Evolutionary conservation across 1,140 invertebrate genomes (phyloP).

Genomic region (Lucilia sericata): DNA sequence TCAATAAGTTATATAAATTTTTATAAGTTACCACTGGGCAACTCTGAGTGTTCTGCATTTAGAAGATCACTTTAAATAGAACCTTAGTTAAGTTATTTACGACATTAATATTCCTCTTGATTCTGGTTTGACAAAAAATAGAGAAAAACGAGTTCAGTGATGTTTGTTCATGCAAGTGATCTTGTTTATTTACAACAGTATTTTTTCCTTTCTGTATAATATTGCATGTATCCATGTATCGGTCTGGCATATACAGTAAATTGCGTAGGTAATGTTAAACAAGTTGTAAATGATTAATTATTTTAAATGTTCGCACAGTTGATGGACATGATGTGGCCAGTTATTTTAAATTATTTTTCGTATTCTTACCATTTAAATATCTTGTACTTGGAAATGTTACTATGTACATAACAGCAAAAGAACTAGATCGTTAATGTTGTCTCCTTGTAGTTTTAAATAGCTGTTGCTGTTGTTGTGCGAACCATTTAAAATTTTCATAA

Average conservation of each 20-base stretch:
- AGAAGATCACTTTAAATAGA: slow-evolving; percentile 1
- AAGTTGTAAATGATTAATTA: slow-evolving; percentile 39
- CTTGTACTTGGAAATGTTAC: not conserved
- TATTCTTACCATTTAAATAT: not conserved
- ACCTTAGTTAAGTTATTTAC: slow-evolving; percentile 30
- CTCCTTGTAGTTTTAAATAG: not conserved
- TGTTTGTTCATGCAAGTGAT: slow-evolving; percentile 18
- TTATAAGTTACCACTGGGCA: not conserved
- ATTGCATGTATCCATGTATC: not conserved
- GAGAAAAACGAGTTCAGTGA: not conserved
- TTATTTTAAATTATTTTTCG: not conserved
- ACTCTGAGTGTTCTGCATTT: not conserved
- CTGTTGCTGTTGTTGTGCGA: not conserved
- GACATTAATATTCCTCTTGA: slow-evolving; percentile 24
- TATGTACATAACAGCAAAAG: not conserved
- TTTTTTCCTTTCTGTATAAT: not conserved
- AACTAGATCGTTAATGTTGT: slow-evolving; percentile 19
- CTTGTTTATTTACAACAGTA: not conserved
- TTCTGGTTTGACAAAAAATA: not conserved
- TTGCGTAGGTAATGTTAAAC: slow-evolving; percentile 34
- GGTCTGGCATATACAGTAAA: not conserved
- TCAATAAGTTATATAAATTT: too few species aligned
- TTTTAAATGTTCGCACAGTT: slow-evolving; percentile 40
- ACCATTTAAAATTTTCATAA: slow-evolving; percentile 19
- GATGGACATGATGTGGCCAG: slow-evolving; percentile 40